Evolutionary conservation across 2,113 vertebrate species (phyloP).

Genomic region (Gymnocephalus cernua): DNA sequence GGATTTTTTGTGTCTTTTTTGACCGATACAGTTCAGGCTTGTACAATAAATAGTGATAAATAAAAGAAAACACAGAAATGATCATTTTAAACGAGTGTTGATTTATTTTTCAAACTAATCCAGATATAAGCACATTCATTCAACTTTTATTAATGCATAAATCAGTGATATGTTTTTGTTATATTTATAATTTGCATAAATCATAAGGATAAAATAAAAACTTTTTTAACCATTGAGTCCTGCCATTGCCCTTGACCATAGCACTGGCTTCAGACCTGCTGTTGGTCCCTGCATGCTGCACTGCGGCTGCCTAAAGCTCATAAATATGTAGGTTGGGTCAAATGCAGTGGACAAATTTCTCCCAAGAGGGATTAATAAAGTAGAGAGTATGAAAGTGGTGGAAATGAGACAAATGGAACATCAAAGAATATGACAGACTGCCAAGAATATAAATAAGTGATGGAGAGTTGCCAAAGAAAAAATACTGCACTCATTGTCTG

Average conservation of each 20-base stretch:
- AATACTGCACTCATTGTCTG: neutral
- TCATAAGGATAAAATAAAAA: neutral
- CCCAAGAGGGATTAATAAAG: conserved; percentile 28
- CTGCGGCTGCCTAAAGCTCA: conserved; percentile 48
- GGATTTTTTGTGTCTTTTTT: conserved; percentile 82
- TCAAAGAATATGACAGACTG: conserved; percentile 12
- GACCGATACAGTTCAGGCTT: conserved; percentile 75
- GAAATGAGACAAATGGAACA: conserved; percentile 23
- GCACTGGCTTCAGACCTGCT: conserved; percentile 29
- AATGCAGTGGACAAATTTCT: conserved; percentile 38
- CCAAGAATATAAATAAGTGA: conserved; percentile 29
- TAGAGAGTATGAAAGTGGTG: conserved; percentile 20
- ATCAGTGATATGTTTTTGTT: neutral
- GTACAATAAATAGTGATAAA: conserved; percentile 80
- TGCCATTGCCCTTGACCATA: conserved; percentile 36
- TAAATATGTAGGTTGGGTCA: conserved; percentile 65
- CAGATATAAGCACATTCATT: conserved; percentile 35
- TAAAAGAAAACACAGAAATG: conserved; percentile 71
- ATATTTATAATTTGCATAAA: conserved; percentile 38
- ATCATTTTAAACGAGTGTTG: conserved; percentile 72
- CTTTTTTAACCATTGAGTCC: neutral
- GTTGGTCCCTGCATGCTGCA: conserved; percentile 50
- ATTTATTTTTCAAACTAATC: conserved; percentile 64
- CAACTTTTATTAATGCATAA: conserved; percentile 20
- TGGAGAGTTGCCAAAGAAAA: conserved; percentile 8